Conservation (phyloP, 2,888 invertebrate genomes). For the Epinotia demarniana region DNA sequence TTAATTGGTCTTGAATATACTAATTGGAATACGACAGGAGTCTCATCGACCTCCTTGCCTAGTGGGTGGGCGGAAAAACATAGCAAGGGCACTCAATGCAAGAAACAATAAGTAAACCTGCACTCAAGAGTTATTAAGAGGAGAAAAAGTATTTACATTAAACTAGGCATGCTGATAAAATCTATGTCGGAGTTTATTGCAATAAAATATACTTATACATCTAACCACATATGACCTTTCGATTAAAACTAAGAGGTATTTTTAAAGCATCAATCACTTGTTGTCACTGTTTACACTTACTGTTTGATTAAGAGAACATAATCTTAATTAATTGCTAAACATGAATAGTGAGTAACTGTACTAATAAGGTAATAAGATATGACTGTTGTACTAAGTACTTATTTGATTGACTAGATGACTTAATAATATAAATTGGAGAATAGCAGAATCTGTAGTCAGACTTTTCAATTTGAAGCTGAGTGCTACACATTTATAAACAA, state of each 20-base stretch:
- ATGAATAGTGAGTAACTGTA: not conserved
- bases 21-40: no score
- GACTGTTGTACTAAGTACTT: conserved; percentile 1
- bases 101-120: conserved; percentile 11
- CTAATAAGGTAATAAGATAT: not conserved
- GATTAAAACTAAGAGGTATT: not conserved
- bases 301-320: not conserved
- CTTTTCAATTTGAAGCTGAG: not conserved
- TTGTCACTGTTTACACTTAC: not conserved
- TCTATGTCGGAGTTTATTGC: conserved; percentile 14
- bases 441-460: not conserved
- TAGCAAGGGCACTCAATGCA: not conserved
- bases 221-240: not conserved
- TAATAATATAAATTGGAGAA: conserved; percentile 1
- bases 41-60: no score
- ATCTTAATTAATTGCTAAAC: not conserved
- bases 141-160: conserved; percentile 6
- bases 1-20: no score
- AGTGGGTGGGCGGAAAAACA: no score
- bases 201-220: conserved; percentile 12
- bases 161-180: conserved; percentile 15
- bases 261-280: not conserved
- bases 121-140: not conserved
- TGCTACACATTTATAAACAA: conserved; percentile 6
- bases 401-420: conserved; percentile 14